Base-by-base conservation (phyloP, 2,797 vertebrate species). In the Bovichtus diacanthus region DNA sequence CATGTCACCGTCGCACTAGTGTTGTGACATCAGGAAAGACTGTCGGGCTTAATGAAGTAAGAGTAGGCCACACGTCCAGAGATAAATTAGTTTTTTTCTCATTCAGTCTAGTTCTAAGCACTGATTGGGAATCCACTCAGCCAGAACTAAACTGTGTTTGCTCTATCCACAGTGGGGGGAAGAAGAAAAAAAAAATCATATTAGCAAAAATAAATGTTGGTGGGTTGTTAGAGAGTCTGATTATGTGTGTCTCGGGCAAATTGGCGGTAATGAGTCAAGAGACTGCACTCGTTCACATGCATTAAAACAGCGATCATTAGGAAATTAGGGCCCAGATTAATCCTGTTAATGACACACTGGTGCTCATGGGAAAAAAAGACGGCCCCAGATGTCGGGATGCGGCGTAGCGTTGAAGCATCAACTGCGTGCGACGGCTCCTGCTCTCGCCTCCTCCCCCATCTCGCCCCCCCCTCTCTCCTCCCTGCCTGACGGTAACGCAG, bases 221-320 rank as follows among this genome's bases (percentile, higher is more conserved):
- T 97, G 96, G 95, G 96, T 95, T 89, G 94, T 93, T 96, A 95
- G 90, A 97, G 95, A 96, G 96, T 94, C 95, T 96, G 96, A 97
- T 98, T 98, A 97, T 96, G 96, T 97, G 96, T 96, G 96, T 97
- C 96, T 97, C 95, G 94, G 96, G 96, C 96, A 99, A 99, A 99
- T 97, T 97, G 97, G 96, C 95, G 96, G 97, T 99, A 98, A 98
- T 98, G 97, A 99, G 97, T 98, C 97, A 97, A 97, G 97, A 98
- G 98, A 99, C 96, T 96, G 96, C 96, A 94, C 97, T 96, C 95
- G 94, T 97, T 98, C 97, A 97, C 96, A 97, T 98, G 97, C 97
- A 98, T 99, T 98, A 98, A 97, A 98, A 97, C 97, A 97, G 96
- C 96, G 96, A 98, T 99, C 97, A 98, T 99, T 98, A 98, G 96